phyloP scores from a whole-genome alignment of 2,113 vertebrate genomes.

The Semicossyphus pulcher region DNA sequence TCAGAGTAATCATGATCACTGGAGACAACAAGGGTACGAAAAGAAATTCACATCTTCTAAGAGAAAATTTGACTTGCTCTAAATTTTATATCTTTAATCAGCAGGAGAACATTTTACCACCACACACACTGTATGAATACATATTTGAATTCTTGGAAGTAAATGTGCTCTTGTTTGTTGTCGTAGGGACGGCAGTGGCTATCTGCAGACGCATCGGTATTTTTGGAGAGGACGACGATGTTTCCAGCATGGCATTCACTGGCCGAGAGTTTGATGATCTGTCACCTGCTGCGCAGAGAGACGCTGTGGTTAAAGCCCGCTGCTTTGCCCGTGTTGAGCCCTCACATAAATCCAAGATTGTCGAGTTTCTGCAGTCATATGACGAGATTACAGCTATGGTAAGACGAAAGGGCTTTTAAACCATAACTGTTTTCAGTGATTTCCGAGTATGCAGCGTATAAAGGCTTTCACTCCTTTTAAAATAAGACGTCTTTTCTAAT shows the following conservation, averaged over 20 bases:
- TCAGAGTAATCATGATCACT: conserved; percentile 98
- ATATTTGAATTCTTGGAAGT: neutral
- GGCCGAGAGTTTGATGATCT: conserved; percentile 97
- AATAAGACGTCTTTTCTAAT: too few relatives aligned
- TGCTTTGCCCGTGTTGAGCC: conserved; percentile 97
- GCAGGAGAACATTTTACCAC: neutral
- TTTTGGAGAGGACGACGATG: conserved; percentile 92
- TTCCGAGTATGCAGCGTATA: too few relatives aligned
- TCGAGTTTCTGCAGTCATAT: conserved; percentile 96
- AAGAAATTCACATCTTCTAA: neutral
- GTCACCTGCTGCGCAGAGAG: conserved; percentile 86
- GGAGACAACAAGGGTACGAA: conserved; percentile 94
- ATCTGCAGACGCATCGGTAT: conserved; percentile 97
- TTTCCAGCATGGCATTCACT: conserved; percentile 91
- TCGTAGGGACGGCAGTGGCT: conserved; percentile 89
- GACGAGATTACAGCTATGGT: conserved; percentile 99
- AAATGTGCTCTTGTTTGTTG: neutral
- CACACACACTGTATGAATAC: neutral
- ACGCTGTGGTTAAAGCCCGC: conserved; percentile 93
- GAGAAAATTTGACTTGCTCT: neutral
- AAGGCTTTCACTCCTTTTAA: too few relatives aligned
- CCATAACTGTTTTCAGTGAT: too few relatives aligned
- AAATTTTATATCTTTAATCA: neutral
- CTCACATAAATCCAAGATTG: conserved; percentile 98
- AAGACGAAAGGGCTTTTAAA: conserved; percentile 15